These are phyloP conservation scores for Dendronephthya gigantea DNA, from an alignment of 64 coral and sea anemone genomes.

Conservation along the genomic window DNA sequence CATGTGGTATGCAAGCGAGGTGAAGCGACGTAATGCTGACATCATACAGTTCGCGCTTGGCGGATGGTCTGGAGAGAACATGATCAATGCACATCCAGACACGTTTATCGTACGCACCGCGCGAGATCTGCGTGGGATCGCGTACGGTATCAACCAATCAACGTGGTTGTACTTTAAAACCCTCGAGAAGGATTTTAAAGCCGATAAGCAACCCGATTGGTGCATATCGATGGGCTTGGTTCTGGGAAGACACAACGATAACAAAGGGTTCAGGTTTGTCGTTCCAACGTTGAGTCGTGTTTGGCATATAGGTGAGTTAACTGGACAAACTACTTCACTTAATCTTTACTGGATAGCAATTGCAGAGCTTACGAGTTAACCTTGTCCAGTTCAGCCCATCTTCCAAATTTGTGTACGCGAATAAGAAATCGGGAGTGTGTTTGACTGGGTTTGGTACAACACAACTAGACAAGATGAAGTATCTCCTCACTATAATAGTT, in stretches of 20 bases:
- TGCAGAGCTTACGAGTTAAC: no score
- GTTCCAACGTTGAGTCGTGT: neutral
- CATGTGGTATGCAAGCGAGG: neutral
- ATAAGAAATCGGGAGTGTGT: no score
- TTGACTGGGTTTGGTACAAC: no score
- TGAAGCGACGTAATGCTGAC: constrained; percentile 2
- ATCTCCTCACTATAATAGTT: no score
- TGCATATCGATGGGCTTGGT: neutral
- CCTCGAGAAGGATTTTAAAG: neutral
- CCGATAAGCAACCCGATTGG: neutral
- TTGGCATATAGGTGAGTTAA: neutral
- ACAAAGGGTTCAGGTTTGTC: neutral
- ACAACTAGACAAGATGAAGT: no score
- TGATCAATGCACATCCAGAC: constrained; percentile 5
- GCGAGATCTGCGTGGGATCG: neutral
- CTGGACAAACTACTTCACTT: neutral
- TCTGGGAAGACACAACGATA: neutral
- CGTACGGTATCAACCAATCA: constrained; percentile 17
- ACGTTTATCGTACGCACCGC: constrained; percentile 10
- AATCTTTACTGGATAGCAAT: no score
- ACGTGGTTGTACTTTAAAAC: neutral
- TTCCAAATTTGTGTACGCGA: no score
- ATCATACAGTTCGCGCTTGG: neutral
- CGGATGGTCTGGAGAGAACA: constrained; percentile 5
- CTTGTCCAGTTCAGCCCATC: no score